Evolutionary conservation across 2,888 invertebrate genomes (phyloP).

Genomic region (Caenorhabditis sp.): DNA sequence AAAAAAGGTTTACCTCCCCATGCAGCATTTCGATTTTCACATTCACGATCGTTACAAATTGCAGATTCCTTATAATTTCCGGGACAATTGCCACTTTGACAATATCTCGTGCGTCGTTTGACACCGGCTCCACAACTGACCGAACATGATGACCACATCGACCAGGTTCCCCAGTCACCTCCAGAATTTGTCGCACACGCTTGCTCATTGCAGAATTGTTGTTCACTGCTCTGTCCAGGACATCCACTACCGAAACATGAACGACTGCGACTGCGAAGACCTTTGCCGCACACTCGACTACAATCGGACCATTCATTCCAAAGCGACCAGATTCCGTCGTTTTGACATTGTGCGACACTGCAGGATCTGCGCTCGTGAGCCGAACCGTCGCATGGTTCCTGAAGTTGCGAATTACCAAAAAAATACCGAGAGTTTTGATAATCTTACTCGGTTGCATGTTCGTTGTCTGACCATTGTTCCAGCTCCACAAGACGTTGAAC

Average conservation of each 20-base stretch:
- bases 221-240: conserved; percentile 60
- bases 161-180: conserved; percentile 54
- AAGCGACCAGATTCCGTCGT: conserved; percentile 41
- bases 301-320: conserved; percentile 67
- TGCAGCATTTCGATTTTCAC: conserved; percentile 61
- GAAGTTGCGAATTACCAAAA: too few species aligned
- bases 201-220: conserved; percentile 68
- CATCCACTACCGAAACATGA: conserved; percentile 60
- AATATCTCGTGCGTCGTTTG: conserved; percentile 63
- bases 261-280: conserved; percentile 64
- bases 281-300: conserved; percentile 63
- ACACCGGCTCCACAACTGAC: conserved; percentile 68
- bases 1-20: conserved; percentile 66
- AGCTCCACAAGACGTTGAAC: conserved; percentile 65
- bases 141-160: conserved; percentile 53
- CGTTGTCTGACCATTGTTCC: conserved; percentile 64
- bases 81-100: conserved; percentile 64
- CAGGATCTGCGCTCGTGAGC: conserved; percentile 67
- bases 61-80: conserved; percentile 64
- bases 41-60: conserved; percentile 64
- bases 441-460: conserved; percentile 46
- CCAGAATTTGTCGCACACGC: conserved; percentile 49
- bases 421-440: too few species aligned
- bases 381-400: conserved; percentile 68
- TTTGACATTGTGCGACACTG: conserved; percentile 59